These are phyloP conservation scores for Drosophila burlai DNA, from an alignment of 1,140 invertebrate species.

Conservation along the genomic window DNA sequence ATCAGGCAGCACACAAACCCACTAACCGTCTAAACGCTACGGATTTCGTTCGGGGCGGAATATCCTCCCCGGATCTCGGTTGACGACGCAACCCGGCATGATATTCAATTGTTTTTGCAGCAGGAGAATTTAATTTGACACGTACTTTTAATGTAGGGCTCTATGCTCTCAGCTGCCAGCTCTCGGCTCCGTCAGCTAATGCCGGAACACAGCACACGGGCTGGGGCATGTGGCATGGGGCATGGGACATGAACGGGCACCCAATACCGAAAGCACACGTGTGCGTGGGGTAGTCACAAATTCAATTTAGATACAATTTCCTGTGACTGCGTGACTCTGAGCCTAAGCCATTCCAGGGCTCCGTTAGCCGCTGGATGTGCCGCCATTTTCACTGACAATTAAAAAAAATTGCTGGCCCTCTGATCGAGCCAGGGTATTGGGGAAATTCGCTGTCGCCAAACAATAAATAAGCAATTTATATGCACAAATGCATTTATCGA, in stretches of 20 bases:
- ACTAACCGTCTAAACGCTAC: slow-evolving; percentile 49
- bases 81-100: slow-evolving; percentile 68
- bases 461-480: slow-evolving; percentile 82
- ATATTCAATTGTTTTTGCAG: slow-evolving; percentile 80
- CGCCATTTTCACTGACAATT: slow-evolving; percentile 57
- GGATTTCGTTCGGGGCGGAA: slow-evolving; percentile 47
- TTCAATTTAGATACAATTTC: slow-evolving; percentile 83
- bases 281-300: slow-evolving; percentile 69
- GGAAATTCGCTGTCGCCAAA: slow-evolving; percentile 53
- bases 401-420: slow-evolving; percentile 45
- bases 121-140: slow-evolving; percentile 82
- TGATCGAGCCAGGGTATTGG: slow-evolving; percentile 7
- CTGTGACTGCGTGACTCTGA: slow-evolving; percentile 73
- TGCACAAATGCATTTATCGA: slow-evolving; percentile 75
- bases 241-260: slow-evolving; percentile 6
- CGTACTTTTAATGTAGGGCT: slow-evolving; percentile 78
- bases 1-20: slow-evolving; percentile 50
- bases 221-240: slow-evolving; percentile 1
- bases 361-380: slow-evolving; percentile 11
- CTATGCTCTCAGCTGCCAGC: slow-evolving; percentile 16
- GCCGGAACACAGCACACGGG: slow-evolving; percentile 22
- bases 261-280: slow-evolving; percentile 23
- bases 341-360: slow-evolving; percentile 33
- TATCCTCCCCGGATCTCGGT: slow-evolving; percentile 9
- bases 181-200: slow-evolving; percentile 53